A percentile compares a stretch with the other conserved stretches of the same genome.
Conservation (phyloP, 2,888 invertebrate species). For the Formica aserva region DNA sequence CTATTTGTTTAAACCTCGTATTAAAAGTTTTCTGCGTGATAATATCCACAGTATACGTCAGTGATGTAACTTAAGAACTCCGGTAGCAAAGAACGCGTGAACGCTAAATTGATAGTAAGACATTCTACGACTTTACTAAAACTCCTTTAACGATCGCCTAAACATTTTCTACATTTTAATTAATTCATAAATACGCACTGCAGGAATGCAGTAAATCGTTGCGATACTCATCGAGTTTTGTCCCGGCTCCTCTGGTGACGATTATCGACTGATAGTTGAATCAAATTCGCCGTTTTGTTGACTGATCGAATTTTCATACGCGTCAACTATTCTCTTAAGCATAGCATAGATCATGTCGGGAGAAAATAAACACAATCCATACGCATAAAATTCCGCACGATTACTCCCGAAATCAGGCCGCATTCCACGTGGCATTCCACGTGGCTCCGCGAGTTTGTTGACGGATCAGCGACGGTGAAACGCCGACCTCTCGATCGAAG, state of each 20-base stretch:
- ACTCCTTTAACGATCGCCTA: slow-evolving; percentile 16
- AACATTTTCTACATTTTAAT: slow-evolving; percentile 31
- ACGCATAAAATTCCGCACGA: slow-evolving; percentile 41
- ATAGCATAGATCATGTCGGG: background rate
- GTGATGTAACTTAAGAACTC: slow-evolving; percentile 44
- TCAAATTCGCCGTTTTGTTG: background rate
- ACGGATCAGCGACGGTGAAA: slow-evolving; percentile 51
- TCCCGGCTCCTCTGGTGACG: background rate
- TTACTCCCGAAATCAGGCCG: slow-evolving; percentile 53
- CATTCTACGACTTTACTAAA: slow-evolving; percentile 38
- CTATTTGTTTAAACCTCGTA: slow-evolving; percentile 23
- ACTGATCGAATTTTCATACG: slow-evolving; percentile 7
- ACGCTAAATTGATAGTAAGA: slow-evolving; percentile 41
- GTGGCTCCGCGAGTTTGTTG: slow-evolving; percentile 38
- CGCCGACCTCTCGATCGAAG: slow-evolving; percentile 26
- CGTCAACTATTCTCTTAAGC: background rate
- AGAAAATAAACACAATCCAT: background rate
- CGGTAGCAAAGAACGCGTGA: background rate
- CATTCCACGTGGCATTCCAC: slow-evolving; percentile 57
- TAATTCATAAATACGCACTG: slow-evolving; percentile 39
- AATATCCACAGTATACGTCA: slow-evolving; percentile 21
- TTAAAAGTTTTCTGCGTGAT: slow-evolving; percentile 25
- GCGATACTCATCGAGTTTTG: background rate
- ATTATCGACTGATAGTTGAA: background rate
- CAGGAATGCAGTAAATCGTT: slow-evolving; percentile 24